Evolutionary conservation across 2,113 vertebrate genomes (phyloP).

Genomic region (Pseudonaja textilis): DNA sequence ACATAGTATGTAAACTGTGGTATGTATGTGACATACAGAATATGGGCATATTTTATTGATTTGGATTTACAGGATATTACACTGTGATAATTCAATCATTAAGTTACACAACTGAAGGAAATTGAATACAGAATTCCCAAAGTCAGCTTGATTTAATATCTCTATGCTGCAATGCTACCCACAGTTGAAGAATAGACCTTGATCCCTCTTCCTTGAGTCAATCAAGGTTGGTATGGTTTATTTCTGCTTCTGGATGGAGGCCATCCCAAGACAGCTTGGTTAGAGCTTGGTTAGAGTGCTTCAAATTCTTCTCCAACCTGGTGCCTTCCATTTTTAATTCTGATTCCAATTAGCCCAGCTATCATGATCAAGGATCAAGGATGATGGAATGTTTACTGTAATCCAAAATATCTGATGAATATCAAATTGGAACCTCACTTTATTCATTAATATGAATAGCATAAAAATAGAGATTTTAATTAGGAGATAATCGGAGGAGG

Average conservation of each 20-base stretch:
- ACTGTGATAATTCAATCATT: not conserved
- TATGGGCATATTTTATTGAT: not conserved
- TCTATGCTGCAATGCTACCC: not conserved
- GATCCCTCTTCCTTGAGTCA: not conserved
- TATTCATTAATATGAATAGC: not conserved
- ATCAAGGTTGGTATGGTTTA: not conserved
- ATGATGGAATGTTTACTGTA: not conserved
- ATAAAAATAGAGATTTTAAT: not conserved
- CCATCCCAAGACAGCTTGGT: not conserved
- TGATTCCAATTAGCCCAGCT: not conserved
- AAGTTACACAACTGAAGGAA: not conserved
- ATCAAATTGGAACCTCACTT: not conserved
- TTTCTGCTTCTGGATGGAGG: not conserved
- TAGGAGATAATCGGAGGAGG: not conserved
- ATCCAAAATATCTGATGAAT: not conserved
- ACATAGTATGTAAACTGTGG: not conserved
- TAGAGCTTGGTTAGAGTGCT: not conserved
- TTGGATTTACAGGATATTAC: not conserved
- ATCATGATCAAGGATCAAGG: not conserved
- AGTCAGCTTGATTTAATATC: not conserved
- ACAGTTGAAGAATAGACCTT: not conserved
- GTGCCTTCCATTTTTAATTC: not conserved
- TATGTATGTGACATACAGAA: not conserved
- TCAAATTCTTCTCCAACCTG: not conserved
- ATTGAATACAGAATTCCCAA: not conserved